Evolutionary conservation across 2,113 vertebrate species (phyloP).

Genomic region (Benitochromis conjunctus): DNA sequence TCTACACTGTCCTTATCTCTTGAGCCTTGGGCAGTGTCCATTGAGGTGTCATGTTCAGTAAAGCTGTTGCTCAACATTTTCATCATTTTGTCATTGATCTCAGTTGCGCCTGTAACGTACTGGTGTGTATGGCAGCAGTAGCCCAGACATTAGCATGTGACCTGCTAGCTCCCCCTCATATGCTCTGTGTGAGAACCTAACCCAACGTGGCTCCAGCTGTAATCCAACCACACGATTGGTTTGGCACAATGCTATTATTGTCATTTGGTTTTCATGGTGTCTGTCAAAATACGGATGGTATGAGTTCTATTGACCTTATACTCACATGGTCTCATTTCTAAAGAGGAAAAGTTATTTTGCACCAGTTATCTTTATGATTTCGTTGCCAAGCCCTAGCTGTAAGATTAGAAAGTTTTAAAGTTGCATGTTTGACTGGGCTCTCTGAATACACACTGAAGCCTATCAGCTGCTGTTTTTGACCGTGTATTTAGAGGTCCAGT

Average conservation of each 20-base stretch:
- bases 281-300: rapidly evolving
- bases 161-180: neutral
- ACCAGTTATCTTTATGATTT: neutral
- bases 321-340: rapidly evolving
- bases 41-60: neutral
- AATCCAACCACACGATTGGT: neutral
- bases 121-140: neutral
- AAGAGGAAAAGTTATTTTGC: neutral
- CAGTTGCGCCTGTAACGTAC: rapidly evolving
- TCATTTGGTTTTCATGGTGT: neutral
- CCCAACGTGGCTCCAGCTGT: neutral
- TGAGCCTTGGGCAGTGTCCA: neutral
- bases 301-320: neutral
- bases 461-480: conserved; percentile 47
- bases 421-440: conserved; percentile 17
- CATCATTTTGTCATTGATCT: neutral
- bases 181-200: neutral
- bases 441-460: conserved; percentile 20
- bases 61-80: neutral
- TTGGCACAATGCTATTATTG: neutral
- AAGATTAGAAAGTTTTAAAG: neutral
- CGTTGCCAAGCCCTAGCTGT: neutral
- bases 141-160: neutral
- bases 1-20: neutral
- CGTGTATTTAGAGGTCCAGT: conserved; percentile 52